Conservation (phyloP, 2,888 invertebrate genomes). For the Caenorhabditis becei region DNA sequence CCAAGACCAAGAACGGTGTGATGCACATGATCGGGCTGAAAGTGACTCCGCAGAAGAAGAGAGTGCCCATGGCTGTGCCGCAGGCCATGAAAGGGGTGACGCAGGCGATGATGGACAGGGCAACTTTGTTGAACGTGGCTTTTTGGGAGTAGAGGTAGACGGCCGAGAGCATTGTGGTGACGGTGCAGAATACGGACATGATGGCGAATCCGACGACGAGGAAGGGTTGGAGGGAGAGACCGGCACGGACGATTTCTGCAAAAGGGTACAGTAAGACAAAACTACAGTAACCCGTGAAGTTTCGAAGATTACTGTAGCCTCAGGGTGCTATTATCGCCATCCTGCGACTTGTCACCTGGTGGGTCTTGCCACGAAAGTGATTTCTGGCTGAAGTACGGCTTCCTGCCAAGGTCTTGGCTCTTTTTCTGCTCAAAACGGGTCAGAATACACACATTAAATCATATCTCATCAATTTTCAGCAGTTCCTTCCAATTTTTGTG, state of each 20-base stretch:
- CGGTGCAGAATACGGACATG: constrained; percentile 69
- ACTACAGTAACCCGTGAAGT: too few relatives aligned
- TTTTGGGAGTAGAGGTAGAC: constrained; percentile 66
- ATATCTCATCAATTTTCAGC: too few relatives aligned
- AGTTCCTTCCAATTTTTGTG: too few relatives aligned
- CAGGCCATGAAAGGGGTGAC: constrained; percentile 68
- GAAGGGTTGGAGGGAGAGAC: constrained; percentile 70
- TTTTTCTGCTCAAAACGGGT: too few relatives aligned
- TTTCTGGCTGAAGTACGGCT: too few relatives aligned
- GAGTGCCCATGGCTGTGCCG: constrained; percentile 66
- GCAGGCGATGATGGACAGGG: constrained; percentile 66
- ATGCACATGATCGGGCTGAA: constrained; percentile 71
- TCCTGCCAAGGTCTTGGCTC: too few relatives aligned
- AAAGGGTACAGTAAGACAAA: background rate
- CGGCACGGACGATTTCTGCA: constrained; percentile 69
- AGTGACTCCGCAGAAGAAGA: constrained; percentile 62
- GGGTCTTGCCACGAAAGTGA: too few relatives aligned
- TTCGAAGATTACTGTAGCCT: too few relatives aligned
- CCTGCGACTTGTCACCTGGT: too few relatives aligned
- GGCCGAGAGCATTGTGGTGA: constrained; percentile 64
- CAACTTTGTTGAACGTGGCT: constrained; percentile 61
- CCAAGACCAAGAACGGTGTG: constrained; percentile 71
- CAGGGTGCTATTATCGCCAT: too few relatives aligned
- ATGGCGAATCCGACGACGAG: constrained; percentile 69
- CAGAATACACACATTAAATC: too few relatives aligned